A percentile compares a stretch with the other conserved stretches of the same genome.
phyloP scores from a whole-genome alignment of 1,140 invertebrate species.

The Drosophila oshimai region DNA sequence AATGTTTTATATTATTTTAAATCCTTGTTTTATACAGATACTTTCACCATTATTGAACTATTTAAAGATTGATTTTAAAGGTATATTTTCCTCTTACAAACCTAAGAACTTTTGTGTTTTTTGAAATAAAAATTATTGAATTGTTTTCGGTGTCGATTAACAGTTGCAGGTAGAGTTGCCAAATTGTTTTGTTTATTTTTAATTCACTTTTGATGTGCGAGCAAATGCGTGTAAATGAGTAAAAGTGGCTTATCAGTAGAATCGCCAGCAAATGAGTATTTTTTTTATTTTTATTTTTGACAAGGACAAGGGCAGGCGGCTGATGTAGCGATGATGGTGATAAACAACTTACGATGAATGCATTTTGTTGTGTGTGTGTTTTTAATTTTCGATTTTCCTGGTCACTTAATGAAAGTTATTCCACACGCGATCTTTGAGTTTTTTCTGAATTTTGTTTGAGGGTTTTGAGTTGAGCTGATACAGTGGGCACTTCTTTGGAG shows the following conservation, averaged over 20 bases:
- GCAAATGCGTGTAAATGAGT: slow-evolving; percentile 30
- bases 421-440: background rate
- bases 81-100: too few species aligned
- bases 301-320: slow-evolving; percentile 26
- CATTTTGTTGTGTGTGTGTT: slow-evolving; percentile 35
- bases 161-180: slow-evolving; percentile 29
- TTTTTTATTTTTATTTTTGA: background rate
- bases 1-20: background rate
- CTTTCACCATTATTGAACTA: too few species aligned
- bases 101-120: too few species aligned
- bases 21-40: too few species aligned
- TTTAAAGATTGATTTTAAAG: too few species aligned
- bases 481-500: slow-evolving; percentile 36
- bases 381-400: background rate
- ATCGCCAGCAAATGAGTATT: slow-evolving; percentile 8
- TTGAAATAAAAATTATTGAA: background rate
- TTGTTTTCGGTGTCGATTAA: slow-evolving; percentile 7
- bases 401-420: background rate
- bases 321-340: slow-evolving; percentile 40
- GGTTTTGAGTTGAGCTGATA: slow-evolving; percentile 6
- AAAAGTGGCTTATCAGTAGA: slow-evolving; percentile 16
- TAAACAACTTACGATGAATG: slow-evolving; percentile 66
- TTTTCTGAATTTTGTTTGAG: background rate
- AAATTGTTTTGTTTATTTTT: slow-evolving; percentile 51
- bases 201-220: slow-evolving; percentile 42